These are phyloP conservation scores for Phalacrocorax aristotelis DNA, from an alignment of 2,113 vertebrate genomes.

Conservation along the genomic window DNA sequence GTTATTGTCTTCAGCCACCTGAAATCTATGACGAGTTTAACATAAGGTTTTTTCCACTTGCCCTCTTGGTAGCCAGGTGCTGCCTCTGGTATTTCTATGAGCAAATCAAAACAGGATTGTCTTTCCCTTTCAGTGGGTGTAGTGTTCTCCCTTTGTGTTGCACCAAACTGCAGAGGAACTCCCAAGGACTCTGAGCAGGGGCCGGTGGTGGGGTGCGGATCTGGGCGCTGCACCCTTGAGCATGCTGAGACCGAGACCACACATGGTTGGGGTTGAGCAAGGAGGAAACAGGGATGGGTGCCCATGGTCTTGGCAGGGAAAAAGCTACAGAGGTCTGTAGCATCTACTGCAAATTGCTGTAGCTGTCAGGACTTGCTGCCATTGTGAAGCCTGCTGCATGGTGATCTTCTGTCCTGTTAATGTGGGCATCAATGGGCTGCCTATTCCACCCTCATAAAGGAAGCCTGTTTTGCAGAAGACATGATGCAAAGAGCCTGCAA, in stretches of 20 bases:
- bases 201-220: rapidly evolving
- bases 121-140: background rate
- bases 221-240: background rate
- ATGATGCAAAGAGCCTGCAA: conserved; percentile 43
- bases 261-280: rapidly evolving
- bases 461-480: conserved; percentile 19
- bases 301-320: background rate
- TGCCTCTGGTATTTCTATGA: background rate
- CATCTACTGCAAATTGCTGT: background rate
- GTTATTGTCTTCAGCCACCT: background rate
- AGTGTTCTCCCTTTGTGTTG: background rate
- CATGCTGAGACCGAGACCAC: rapidly evolving
- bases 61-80: background rate
- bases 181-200: background rate
- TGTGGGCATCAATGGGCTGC: background rate
- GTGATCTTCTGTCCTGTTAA: background rate
- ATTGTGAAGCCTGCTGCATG: background rate
- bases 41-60: background rate
- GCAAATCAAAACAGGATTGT: background rate
- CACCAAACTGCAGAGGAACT: background rate
- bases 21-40: background rate
- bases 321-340: background rate
- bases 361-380: background rate
- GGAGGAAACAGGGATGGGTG: background rate
- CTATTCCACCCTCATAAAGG: conserved; percentile 20